phyloP scores from a whole-genome alignment of 1,140 invertebrate species.

The Drosophila lacteicornis region DNA sequence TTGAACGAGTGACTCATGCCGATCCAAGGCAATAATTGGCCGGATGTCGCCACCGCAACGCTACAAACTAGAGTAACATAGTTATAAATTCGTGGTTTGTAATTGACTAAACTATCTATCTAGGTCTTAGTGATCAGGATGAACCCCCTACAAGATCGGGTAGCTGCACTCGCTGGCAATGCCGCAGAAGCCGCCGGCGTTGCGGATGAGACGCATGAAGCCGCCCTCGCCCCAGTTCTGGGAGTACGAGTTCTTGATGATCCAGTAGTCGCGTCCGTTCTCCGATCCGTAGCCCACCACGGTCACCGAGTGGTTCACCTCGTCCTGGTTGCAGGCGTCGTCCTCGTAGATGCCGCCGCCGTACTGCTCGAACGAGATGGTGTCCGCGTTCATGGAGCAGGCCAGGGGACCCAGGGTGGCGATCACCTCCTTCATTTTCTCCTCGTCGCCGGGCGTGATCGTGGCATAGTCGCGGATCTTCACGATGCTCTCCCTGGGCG shows the following conservation, averaged over 20 bases:
- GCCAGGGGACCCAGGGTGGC: conserved; percentile 92
- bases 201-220: conserved; percentile 89
- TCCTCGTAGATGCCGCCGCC: conserved; percentile 88
- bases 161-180: conserved; percentile 85
- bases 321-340: conserved; percentile 85
- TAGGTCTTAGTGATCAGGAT: neutral
- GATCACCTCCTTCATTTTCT: conserved; percentile 90
- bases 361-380: conserved; percentile 93
- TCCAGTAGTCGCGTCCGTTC: conserved; percentile 89
- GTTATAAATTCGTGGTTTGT: conserved; percentile 61
- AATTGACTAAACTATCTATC: conserved; percentile 44
- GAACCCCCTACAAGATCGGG: conserved; percentile 60
- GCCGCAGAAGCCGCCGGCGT: conserved; percentile 89
- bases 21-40: neutral
- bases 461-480: conserved; percentile 89
- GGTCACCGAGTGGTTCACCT: conserved; percentile 87
- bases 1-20: conserved; percentile 15
- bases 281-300: conserved; percentile 87
- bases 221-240: conserved; percentile 90
- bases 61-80: conserved; percentile 52
- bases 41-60: neutral
- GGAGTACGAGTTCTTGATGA: conserved; percentile 92
- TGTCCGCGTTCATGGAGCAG: conserved; percentile 92
- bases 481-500: conserved; percentile 87
- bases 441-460: conserved; percentile 88